A percentile compares a stretch with the other conserved stretches of the same genome.
phyloP scores from a whole-genome alignment of 2,888 invertebrate genomes.

The Zeuzera pyrina region DNA sequence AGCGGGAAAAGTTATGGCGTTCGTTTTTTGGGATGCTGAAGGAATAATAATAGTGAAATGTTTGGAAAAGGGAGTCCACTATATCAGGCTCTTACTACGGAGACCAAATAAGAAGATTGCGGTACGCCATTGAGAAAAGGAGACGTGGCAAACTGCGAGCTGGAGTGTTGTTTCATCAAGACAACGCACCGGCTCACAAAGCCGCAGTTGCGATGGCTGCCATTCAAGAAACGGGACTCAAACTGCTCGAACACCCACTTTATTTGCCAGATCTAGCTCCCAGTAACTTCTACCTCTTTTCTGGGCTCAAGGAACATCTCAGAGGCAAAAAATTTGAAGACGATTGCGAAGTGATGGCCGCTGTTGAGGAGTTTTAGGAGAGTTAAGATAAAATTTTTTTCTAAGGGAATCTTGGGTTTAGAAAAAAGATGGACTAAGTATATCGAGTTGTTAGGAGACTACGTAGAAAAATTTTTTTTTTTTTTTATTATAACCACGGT shows the following conservation, averaged over 20 bases:
- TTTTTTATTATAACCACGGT: no score
- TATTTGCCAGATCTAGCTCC: constrained; percentile 17
- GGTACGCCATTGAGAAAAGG: no score
- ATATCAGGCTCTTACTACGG: constrained; percentile 6
- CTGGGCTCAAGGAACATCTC: constrained; percentile 15
- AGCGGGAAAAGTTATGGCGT: constrained; percentile 11
- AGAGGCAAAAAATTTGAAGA: constrained; percentile 14
- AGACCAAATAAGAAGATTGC: constrained; percentile 10
- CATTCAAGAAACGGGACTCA: constrained; percentile 14
- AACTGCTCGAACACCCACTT: constrained; percentile 11
- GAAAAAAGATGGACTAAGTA: constrained; percentile 11
- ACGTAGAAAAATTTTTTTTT: no score
- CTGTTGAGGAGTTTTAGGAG: constrained; percentile 11
- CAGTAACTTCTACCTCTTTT: constrained; percentile 17
- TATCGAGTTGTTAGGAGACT: constrained; percentile 6
- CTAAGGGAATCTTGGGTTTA: constrained; percentile 7
- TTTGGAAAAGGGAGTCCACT: constrained; percentile 10
- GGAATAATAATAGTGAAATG: constrained; percentile 10
- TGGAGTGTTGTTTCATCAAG: constrained; percentile 11
- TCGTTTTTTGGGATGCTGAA: constrained; percentile 10
- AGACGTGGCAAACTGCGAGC: no score
- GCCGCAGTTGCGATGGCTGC: constrained; percentile 16
- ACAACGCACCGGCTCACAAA: constrained; percentile 16
- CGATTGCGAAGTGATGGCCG: constrained; percentile 10
- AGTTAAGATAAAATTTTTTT: constrained; percentile 6